Evolutionary conservation across 1,140 invertebrate genomes (phyloP), one percentile per base, ranked within the genome.

Genomic region (Coelopa frigida): DNA sequence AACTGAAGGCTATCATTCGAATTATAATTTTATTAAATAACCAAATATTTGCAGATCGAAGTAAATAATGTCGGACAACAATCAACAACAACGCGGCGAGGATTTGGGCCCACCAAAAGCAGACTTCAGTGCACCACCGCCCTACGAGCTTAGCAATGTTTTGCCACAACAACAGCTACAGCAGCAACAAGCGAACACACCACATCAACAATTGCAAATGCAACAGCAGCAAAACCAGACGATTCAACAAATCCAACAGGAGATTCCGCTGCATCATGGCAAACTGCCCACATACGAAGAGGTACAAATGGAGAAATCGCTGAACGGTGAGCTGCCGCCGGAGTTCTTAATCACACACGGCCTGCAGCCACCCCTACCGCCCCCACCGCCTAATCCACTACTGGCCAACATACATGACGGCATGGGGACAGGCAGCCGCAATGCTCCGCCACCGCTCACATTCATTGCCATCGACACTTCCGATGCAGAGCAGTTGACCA

Each of bases 261-360:
- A 44, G 38, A 49, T 52, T n/a, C 47, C 79, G 14, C 29, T 40
- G n/a, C 42, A 45, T 20, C 83, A 83, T 43, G 83, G 79, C 10
- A 89, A 89, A 71, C 73, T 92, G 58, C 90, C 90, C 18, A 87
- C 86, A 29, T 94, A 94, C 72, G 90, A 92, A 66, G 89, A 94
- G 69, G 89, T 91, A 35, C 86, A 92, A 64, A 75, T 84, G 52
- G 85, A 89, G 60, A 90, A 91, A 61, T 80, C 80, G 52, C 72
- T 89, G 50, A 83, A 89, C 63, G 86, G 81, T 42, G 83, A 85
- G 56, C 47, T 64, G 35, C 63, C 62, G 41, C 63, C 61, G 39
- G 55, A 53, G 49, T 63, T 65, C 48, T 44, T 68, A 20, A 57
- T 61, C 17, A 43, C 56, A 45, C 53, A 44, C 12, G 17, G 27